Conservation (phyloP, 1,140 invertebrate species). For the Cepaea nemoralis region DNA sequence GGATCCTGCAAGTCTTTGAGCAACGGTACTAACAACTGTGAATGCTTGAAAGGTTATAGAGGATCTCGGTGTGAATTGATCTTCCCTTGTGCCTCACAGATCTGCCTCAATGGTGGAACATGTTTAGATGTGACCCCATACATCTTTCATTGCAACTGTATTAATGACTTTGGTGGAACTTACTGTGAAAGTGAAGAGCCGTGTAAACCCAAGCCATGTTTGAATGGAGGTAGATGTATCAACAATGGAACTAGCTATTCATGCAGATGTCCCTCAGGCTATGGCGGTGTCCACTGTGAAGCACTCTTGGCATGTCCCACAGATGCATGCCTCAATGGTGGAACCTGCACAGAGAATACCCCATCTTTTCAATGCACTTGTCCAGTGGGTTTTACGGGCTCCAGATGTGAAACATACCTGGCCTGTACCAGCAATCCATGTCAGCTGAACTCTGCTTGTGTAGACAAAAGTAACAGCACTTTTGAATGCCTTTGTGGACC, state of each 20-base stretch:
- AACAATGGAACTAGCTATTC: constrained; percentile 55
- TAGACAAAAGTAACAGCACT: constrained; percentile 24
- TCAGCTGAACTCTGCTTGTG: constrained; percentile 47
- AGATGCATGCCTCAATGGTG: constrained; percentile 59
- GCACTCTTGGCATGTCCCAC: constrained; percentile 53
- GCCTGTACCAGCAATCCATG: constrained; percentile 55
- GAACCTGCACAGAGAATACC: constrained; percentile 39
- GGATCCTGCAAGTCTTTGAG: constrained; percentile 72
- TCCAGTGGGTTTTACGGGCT: constrained; percentile 45
- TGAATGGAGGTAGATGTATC: constrained; percentile 56
- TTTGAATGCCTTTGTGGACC: constrained; percentile 44
- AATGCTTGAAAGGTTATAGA: constrained; percentile 35
- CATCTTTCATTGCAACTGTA: constrained; percentile 43
- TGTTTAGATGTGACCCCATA: constrained; percentile 67
- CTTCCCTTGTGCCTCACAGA: constrained; percentile 55
- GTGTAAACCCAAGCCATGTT: constrained; percentile 53
- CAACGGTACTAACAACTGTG: constrained; percentile 34
- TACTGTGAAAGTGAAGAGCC: constrained; percentile 52
- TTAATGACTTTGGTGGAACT: constrained; percentile 45
- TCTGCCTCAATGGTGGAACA: constrained; percentile 54
- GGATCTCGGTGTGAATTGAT: constrained; percentile 71
- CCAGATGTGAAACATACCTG: constrained; percentile 53
- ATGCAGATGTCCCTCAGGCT: constrained; percentile 53
- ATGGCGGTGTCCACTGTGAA: constrained; percentile 55
- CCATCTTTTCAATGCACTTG: constrained; percentile 51